These are phyloP conservation scores for Maccullochella peelii DNA, from an alignment of 2,113 vertebrate genomes.

Conservation along the genomic window DNA sequence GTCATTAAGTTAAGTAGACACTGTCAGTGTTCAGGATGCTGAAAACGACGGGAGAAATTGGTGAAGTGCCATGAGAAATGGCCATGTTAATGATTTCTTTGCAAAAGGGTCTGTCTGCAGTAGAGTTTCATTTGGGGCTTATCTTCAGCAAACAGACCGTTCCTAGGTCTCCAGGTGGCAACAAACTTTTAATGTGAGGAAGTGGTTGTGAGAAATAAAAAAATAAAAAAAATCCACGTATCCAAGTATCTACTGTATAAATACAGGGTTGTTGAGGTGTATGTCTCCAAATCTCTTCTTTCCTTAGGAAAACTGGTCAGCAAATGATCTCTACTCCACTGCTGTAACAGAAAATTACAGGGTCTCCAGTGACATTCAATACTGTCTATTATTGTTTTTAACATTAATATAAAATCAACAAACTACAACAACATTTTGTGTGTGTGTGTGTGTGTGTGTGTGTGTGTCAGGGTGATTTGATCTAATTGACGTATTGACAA, in stretches of 20 bases:
- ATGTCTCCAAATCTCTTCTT: neutral
- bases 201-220: conserved; percentile 36
- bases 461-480: neutral
- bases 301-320: neutral
- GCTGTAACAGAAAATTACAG: neutral
- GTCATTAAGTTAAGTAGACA: conserved; percentile 77
- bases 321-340: neutral
- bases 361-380: neutral
- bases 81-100: conserved; percentile 75
- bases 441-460: too few relatives aligned
- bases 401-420: neutral
- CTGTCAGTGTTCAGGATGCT: conserved; percentile 45
- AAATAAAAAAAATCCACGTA: conserved; percentile 19
- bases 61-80: conserved; percentile 73
- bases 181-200: conserved; percentile 59
- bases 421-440: too few relatives aligned
- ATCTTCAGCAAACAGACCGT: conserved; percentile 73
- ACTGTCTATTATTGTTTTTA: neutral
- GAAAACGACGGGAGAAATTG: conserved; percentile 58
- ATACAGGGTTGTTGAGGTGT: neutral
- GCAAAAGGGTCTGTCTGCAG: conserved; percentile 55
- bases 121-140: conserved; percentile 59
- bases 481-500: neutral
- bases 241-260: neutral
- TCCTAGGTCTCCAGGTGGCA: conserved; percentile 55